Evolutionary conservation across 2,113 vertebrate genomes (phyloP).

Genomic region (Nesogale talazaci): DNA sequence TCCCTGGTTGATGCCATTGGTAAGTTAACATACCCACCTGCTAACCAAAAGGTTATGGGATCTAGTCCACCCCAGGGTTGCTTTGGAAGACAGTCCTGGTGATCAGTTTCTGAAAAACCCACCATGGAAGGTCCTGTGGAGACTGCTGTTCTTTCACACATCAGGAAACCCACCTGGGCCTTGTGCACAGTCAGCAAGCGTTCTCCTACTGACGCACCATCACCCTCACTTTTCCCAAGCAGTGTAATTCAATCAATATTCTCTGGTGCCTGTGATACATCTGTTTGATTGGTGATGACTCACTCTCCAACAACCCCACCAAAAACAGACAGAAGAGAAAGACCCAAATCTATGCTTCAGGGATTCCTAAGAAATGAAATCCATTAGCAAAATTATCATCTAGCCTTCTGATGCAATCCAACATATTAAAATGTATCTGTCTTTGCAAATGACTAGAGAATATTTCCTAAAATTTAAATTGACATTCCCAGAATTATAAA

Average conservation of each 20-base stretch:
- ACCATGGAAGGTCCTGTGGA: neutral
- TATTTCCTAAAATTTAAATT: conserved; percentile 36
- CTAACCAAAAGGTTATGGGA: neutral
- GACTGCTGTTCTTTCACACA: neutral
- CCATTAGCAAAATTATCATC: neutral
- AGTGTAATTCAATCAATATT: neutral
- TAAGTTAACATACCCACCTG: neutral
- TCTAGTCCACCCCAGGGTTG: neutral
- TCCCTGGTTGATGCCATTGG: too few species aligned
- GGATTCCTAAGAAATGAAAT: conserved; percentile 32
- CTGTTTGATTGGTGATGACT: conserved; percentile 6
- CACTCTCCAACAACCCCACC: neutral
- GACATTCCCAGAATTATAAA: conserved; percentile 17
- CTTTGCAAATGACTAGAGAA: conserved; percentile 14
- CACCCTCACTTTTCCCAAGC: neutral
- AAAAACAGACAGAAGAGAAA: neutral
- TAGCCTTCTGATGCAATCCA: conserved; percentile 27
- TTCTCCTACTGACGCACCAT: neutral
- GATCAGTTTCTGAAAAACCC: neutral
- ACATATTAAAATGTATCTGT: neutral
- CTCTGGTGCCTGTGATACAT: neutral
- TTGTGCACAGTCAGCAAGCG: too few species aligned
- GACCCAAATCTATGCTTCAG: neutral
- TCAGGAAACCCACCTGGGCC: too few species aligned
- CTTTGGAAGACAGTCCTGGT: neutral